Base-by-base conservation (phyloP, 2,797 vertebrate genomes). In the Mormyrus proboscirostris region DNA sequence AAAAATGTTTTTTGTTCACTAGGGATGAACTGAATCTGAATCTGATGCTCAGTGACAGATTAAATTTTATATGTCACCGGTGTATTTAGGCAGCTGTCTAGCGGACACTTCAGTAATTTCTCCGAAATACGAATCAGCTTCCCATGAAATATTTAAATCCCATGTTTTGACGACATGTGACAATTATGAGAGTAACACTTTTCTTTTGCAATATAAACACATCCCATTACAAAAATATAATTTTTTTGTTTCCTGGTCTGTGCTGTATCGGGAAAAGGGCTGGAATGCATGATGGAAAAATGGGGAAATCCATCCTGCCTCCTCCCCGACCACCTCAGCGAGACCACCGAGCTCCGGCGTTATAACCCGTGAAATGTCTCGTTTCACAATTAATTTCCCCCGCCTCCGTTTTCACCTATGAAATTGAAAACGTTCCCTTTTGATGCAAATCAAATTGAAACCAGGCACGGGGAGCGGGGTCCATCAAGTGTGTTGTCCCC, bases 361-460 rank as follows among this genome's bases (percentile, higher is more conserved):
- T 59, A 62, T 55, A 62, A 16, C 86, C 86, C 86, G 14, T 53
- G 84, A 62, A 87, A 87, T 87, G 38, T 62, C 57, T 57, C 86
- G 14, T 47, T 44, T 62, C 49, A 55, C 55, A 87, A 44, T 87
- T 87, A 87, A 87, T 62, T 87, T 33, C 55, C 29, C 33, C 10
- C 8, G 55, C 38, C 55, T 87, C 86, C 2, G 10, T 87, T 87
- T 87, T 55, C 86, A 87, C 86, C 86, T 87, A 19, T 65, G 86
- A 62, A 87, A 87, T 87, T 62, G 86, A 87, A 62, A 87, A 62
- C 38, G 53, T 5, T 51, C 55, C n/a, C 86, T 62, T 87, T 87
- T 87, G 33, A 55, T 47, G 29, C 19, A 59, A 65, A 87, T 87
- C 38, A 62, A 62, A 87, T 62, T 62, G 38, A 38, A 87, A 22